Conservation (phyloP, 2,888 invertebrate genomes). For the Atrina japonica region DNA sequence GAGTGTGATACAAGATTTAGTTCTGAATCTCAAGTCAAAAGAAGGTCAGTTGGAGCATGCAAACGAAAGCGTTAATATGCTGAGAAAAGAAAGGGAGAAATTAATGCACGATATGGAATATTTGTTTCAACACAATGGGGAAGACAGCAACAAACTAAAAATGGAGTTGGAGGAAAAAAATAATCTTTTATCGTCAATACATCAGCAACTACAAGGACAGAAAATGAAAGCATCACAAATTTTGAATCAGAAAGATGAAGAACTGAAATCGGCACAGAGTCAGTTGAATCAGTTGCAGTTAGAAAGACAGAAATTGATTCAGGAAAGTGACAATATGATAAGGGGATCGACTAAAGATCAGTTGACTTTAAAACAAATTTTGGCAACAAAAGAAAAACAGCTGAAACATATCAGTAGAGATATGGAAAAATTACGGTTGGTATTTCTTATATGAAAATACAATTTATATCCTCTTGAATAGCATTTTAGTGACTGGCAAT, state of each 20-base stretch:
- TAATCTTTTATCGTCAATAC: slow-evolving; percentile 52
- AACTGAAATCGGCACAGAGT: slow-evolving; percentile 50
- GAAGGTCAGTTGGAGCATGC: slow-evolving; percentile 53
- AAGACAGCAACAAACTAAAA: slow-evolving; percentile 57
- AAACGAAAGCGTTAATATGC: slow-evolving; percentile 52
- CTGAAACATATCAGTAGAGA: no score
- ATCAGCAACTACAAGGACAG: slow-evolving; percentile 56
- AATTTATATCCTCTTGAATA: no score
- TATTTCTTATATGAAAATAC: no score
- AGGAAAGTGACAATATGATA: slow-evolving; percentile 62
- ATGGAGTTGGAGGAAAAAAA: slow-evolving; percentile 57
- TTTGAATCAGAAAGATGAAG: slow-evolving; percentile 52
- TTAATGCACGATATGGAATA: slow-evolving; percentile 63
- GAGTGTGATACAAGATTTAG: slow-evolving; percentile 58
- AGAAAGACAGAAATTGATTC: slow-evolving; percentile 58
- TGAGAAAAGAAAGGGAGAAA: slow-evolving; percentile 54
- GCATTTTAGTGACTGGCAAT: no score
- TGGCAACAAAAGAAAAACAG: slow-evolving; percentile 57
- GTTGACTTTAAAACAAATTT: slow-evolving; percentile 52
- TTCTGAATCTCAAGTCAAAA: slow-evolving; percentile 57
- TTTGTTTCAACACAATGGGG: slow-evolving; percentile 59
- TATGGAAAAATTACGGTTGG: no score
- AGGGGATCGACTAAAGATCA: slow-evolving; percentile 61
- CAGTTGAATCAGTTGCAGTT: slow-evolving; percentile 42
- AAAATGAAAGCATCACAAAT: slow-evolving; percentile 48